Base-by-base conservation (phyloP, 2,888 invertebrate genomes). In the Stenodera caucasica region DNA sequence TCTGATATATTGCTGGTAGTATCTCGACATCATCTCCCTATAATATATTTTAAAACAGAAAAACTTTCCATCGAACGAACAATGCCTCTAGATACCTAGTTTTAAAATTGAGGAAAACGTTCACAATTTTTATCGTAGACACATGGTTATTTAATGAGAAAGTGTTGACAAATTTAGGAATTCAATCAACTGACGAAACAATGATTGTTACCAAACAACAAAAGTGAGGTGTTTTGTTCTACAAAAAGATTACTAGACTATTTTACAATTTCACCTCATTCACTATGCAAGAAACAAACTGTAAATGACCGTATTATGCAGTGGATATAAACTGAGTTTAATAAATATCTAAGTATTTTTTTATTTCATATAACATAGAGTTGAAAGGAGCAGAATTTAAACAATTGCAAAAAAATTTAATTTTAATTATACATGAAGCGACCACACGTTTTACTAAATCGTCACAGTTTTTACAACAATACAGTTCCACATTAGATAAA, bases 221-320 rank as follows among this genome's bases (percentile, higher is more conserved):
- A n/a, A n/a, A n/a, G n/a, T n/a, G n/a, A n/a, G n/a, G n/a, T n/a
- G n/a, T n/a, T n/a, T n/a, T n/a, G n/a, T n/a, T n/a, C n/a, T n/a
- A n/a, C n/a, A n/a, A n/a, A n/a, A n/a, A n/a, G n/a, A n/a, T n/a
- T n/a, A n/a, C n/a, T n/a, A n/a, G n/a, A n/a, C n/a, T n/a, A n/a
- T n/a, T n/a, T 30, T 30, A 8, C 1, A 9, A 30, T 30, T 30
- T 30, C 7, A 30, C 9, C 8, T 30, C 5, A 26, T 26, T 26
- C 26, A 29, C 29, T 30, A 23, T n/a, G 18, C 2, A 52, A 52
- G 9, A 45, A 37, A 14, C 3, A 55, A 59, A 55, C 18, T 23
- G 26, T 35, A 57, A 58, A 49, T 55, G 37, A 21, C 37, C 37
- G 15, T 49, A 49, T 53, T 49, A 49, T 53, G 53, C 23, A 37